Evolutionary conservation across 1,140 invertebrate species (phyloP).

Genomic region (Cotesia typhae): DNA sequence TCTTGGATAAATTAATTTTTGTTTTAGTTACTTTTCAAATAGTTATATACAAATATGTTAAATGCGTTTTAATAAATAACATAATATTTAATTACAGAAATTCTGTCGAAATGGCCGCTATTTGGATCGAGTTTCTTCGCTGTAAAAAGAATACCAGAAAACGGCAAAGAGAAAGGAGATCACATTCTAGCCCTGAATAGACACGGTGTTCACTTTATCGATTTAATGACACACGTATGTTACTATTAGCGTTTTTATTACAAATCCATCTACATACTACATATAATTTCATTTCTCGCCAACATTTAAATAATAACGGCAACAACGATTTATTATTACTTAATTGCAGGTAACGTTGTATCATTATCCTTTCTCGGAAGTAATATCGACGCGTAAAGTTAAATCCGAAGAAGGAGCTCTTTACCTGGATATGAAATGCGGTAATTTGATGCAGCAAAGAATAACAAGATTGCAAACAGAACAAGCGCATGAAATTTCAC

Average conservation of each 20-base stretch:
- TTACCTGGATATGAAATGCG: slow-evolving; percentile 96
- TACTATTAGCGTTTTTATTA: slow-evolving; percentile 39
- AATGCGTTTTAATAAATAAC: slow-evolving; percentile 14
- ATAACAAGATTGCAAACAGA: slow-evolving; percentile 96
- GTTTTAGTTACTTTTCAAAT: no score
- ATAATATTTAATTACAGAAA: slow-evolving; percentile 65
- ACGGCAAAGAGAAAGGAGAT: slow-evolving; percentile 75
- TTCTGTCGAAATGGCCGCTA: slow-evolving; percentile 91
- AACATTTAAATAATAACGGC: slow-evolving; percentile 17
- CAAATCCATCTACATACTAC: neutral
- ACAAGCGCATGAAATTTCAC: slow-evolving; percentile 94
- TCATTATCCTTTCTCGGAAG: slow-evolving; percentile 92
- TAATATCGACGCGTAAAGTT: slow-evolving; percentile 94
- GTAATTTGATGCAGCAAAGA: slow-evolving; percentile 94
- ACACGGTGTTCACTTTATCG: slow-evolving; percentile 92
- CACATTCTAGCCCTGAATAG: slow-evolving; percentile 93
- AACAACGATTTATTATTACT: slow-evolving; percentile 18
- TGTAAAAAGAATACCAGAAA: slow-evolving; percentile 84
- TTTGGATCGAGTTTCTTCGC: slow-evolving; percentile 99
- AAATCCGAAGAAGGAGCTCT: slow-evolving; percentile 90
- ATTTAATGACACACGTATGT: slow-evolving; percentile 87
- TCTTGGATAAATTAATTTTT: no score
- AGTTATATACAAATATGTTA: neutral
- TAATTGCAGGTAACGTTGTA: slow-evolving; percentile 80
- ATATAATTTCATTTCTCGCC: slow-evolving; percentile 6